Base-by-base conservation (phyloP, 2,888 invertebrate species). In the Ceramica pisi region DNA sequence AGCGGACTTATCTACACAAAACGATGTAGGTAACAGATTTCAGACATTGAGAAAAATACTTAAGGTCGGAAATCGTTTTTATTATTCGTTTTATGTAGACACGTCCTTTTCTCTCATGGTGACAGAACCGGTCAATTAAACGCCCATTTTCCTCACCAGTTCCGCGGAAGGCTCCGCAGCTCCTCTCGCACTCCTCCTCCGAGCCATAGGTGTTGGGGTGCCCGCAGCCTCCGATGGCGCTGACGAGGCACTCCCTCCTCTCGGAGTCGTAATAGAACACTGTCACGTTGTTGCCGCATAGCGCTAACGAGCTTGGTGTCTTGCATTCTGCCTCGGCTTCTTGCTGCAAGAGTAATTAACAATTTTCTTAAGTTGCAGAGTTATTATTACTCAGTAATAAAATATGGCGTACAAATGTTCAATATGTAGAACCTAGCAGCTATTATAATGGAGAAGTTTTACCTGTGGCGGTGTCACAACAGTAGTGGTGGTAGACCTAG, bases 261-360 rank as follows among this genome's bases (percentile, higher is more conserved):
- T 90, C 90, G 0, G 93, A 89, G 89, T 99, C 97, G 90, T 97
- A 99, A 94, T 97, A 98, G 97, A 97, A 99, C 3, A 97, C 97
- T 0, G 97, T 96, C 31, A 97, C 93, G 72, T 96, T 96, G 16
- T 96, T 96, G 16, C 97, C 96, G 88, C 98, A 99, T 21, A 97
- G 97, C 3, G 97, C 97, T 59, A 97, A 92, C 50, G 98, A 97
- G 0, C 96, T 93, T 0, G 97, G 97, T 50, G 97, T 96, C 35
- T 92, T 94, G 85, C 98, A 98, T 83, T 97, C 96, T 41, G 38
- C 21, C 19, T 86, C 86, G 16, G 46, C 16, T 0, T 78, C 70
- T 68, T 41, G 77, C 79, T 23, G 84, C 10, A 56, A 31, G 9
- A 21, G 6, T 55, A 77, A 55, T 35, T 10, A 19, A 14, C 35